Evolutionary conservation across 2,888 invertebrate genomes (phyloP).

Genomic region (Chloroclystis v-ata): DNA sequence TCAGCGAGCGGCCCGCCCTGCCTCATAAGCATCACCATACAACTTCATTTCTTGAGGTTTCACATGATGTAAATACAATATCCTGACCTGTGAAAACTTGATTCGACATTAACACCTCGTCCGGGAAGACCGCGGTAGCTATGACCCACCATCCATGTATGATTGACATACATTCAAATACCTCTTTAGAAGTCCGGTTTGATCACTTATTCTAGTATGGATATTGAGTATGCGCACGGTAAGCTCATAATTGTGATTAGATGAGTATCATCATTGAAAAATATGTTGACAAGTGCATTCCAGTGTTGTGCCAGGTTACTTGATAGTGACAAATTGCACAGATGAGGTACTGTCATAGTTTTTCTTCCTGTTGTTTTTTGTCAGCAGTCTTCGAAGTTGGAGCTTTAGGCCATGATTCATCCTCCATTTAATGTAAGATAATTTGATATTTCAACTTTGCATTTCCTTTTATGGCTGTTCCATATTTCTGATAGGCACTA

Average conservation of each 20-base stretch:
- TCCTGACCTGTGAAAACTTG: slow-evolving; percentile 75
- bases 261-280: slow-evolving; percentile 26
- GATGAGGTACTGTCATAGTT: slow-evolving; percentile 26
- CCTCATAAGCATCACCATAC: slow-evolving; percentile 38
- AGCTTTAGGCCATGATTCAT: slow-evolving; percentile 12
- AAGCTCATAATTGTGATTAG: slow-evolving; percentile 16
- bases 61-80: slow-evolving; percentile 45
- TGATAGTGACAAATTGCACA: slow-evolving; percentile 17
- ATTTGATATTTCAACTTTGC: slow-evolving; percentile 6
- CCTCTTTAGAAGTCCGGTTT: slow-evolving; percentile 25
- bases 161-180: slow-evolving; percentile 38
- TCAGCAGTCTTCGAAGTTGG: slow-evolving; percentile 20
- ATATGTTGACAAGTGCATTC: slow-evolving; percentile 7
- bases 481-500: no score
- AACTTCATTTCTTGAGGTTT: slow-evolving; percentile 37
- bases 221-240: slow-evolving; percentile 13
- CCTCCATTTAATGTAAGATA: slow-evolving; percentile 10
- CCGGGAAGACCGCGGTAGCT: slow-evolving; percentile 49
- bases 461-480: background rate
- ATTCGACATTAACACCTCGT: slow-evolving; percentile 73
- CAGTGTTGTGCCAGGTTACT: slow-evolving; percentile 26
- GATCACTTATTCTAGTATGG: slow-evolving; percentile 29
- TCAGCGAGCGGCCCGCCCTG: slow-evolving; percentile 66
- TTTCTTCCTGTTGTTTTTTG: slow-evolving; percentile 13
- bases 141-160: slow-evolving; percentile 47